These are phyloP conservation scores for Tiphia femorata DNA, from an alignment of 2,888 invertebrate species.

Conservation along the genomic window DNA sequence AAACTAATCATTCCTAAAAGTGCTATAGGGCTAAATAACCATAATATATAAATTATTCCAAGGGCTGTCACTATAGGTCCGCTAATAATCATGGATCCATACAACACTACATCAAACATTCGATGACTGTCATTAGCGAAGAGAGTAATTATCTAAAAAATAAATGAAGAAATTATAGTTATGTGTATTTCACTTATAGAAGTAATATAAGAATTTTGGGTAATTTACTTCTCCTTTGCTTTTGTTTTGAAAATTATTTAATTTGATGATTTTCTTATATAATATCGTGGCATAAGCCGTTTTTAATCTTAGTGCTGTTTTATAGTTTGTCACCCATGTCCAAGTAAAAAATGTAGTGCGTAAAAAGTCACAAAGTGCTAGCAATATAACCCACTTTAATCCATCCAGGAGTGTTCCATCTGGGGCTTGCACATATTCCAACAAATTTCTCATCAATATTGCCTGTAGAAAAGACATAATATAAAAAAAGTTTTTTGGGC, in stretches of 20 bases:
- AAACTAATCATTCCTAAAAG: constrained; percentile 71
- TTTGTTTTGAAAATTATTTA: constrained; percentile 67
- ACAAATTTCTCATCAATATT: constrained; percentile 68
- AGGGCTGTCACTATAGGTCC: constrained; percentile 71
- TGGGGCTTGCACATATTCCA: constrained; percentile 66
- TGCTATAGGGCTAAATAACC: constrained; percentile 71
- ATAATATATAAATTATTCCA: constrained; percentile 70
- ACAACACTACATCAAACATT: constrained; percentile 71
- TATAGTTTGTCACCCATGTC: constrained; percentile 71
- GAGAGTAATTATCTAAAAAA: constrained; percentile 71
- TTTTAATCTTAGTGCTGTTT: constrained; percentile 64
- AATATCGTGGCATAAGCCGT: constrained; percentile 64
- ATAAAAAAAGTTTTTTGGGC: no score
- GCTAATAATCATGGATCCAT: constrained; percentile 71
- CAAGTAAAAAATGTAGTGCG: constrained; percentile 69
- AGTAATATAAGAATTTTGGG: neutral
- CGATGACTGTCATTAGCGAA: constrained; percentile 73
- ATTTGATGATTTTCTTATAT: constrained; percentile 63
- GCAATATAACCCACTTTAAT: constrained; percentile 67
- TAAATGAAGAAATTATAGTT: neutral
- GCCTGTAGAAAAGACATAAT: constrained; percentile 58
- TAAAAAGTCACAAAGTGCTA: constrained; percentile 68
- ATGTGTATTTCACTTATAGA: neutral
- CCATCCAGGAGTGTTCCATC: constrained; percentile 66
- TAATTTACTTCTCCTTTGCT: constrained; percentile 66